A percentile compares a stretch with the other conserved stretches of the same genome.
Conservation (phyloP, 2,888 invertebrate genomes). For the Hetaerina titia region DNA sequence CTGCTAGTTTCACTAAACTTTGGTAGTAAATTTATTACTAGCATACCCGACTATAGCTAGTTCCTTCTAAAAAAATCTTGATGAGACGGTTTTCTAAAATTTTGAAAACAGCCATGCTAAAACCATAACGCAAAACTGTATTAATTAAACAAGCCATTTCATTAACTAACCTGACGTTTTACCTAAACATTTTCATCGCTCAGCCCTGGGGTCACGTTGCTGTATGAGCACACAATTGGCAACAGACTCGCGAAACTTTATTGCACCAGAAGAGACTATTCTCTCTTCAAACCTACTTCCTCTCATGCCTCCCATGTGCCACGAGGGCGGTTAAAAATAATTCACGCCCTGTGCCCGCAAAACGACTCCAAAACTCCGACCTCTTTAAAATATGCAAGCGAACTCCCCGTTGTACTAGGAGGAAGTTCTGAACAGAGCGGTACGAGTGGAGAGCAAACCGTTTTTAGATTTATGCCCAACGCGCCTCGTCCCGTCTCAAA, state of each 20-base stretch:
- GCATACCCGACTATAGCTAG: not conserved
- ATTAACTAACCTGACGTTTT: not conserved
- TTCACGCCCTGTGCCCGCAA: not conserved
- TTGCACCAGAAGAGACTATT: not conserved
- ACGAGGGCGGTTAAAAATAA: conserved; percentile 12
- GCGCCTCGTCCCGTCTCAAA: conserved; percentile 2
- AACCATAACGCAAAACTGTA: not conserved
- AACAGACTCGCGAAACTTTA: not conserved
- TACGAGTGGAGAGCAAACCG: conserved; percentile 16
- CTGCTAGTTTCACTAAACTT: too few species aligned
- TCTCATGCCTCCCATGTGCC: not conserved
- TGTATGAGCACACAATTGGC: not conserved
- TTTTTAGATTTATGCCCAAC: conserved; percentile 41
- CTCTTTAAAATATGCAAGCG: conserved; percentile 52
- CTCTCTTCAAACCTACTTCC: not conserved
- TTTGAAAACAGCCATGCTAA: not conserved
- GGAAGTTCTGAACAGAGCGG: conserved; percentile 44
- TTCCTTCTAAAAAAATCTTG: not conserved
- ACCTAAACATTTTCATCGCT: not conserved
- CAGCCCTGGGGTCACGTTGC: not conserved
- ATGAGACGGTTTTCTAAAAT: not conserved
- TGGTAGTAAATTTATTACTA: too few species aligned
- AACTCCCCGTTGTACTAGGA: not conserved
- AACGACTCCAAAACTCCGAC: conserved; percentile 7
- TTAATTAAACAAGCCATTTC: not conserved